Evolutionary conservation across 2,888 invertebrate genomes (phyloP).

Genomic region (Tigriopus californicus): DNA sequence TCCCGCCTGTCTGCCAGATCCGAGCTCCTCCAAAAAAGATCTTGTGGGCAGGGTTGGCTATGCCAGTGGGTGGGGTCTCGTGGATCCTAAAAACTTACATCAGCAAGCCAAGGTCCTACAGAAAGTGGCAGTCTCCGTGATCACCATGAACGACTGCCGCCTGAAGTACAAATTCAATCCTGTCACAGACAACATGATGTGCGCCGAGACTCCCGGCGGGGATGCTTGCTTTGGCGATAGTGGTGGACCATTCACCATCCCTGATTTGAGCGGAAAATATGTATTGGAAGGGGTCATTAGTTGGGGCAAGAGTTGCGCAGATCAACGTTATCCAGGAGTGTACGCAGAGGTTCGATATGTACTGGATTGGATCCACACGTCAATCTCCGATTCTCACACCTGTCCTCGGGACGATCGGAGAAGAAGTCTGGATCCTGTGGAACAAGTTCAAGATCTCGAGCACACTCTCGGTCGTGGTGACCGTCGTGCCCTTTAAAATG

Average conservation of each 20-base stretch:
- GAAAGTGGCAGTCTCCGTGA: neutral
- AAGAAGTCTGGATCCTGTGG: neutral
- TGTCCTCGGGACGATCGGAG: neutral
- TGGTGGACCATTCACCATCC: conserved; percentile 3
- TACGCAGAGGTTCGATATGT: neutral
- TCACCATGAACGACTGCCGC: neutral
- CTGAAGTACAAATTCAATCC: neutral
- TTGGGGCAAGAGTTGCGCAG: conserved; percentile 9
- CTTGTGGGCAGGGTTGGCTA: neutral
- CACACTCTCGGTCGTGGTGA: too few relatives aligned
- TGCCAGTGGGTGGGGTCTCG: conserved; percentile 8
- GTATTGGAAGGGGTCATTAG: conserved; percentile 2
- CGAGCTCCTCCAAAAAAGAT: neutral
- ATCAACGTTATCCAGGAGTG: neutral
- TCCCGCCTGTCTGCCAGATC: neutral
- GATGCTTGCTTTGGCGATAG: conserved; percentile 13
- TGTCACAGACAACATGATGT: conserved; percentile 9
- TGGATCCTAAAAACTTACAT: neutral
- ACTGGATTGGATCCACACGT: neutral
- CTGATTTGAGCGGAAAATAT: neutral
- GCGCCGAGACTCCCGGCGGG: conserved; percentile 2
- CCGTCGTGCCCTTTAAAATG: too few relatives aligned
- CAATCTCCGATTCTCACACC: neutral
- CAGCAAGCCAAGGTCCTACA: neutral
- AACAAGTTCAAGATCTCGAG: too few relatives aligned